Percentiles rank a stretch among this genome's conserved stretches.
These are phyloP conservation scores for Sitobion miscanthi DNA, from an alignment of 1,140 invertebrate genomes.

Conservation along the genomic window DNA sequence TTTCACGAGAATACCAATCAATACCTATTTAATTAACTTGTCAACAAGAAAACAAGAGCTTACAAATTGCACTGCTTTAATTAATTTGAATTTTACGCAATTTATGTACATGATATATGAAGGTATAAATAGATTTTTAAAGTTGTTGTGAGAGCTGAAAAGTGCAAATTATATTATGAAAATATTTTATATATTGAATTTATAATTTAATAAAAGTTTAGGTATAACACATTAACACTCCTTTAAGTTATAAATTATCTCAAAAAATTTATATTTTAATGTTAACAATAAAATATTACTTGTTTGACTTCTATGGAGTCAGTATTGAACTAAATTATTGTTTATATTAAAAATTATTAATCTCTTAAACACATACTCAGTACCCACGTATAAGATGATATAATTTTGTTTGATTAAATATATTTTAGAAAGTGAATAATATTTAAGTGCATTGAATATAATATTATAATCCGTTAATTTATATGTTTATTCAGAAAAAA, in stretches of 20 bases:
- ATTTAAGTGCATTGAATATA: background rate
- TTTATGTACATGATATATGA: background rate
- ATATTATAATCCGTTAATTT: background rate
- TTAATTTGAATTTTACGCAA: background rate
- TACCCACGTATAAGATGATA: background rate
- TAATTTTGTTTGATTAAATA: slow-evolving; percentile 13
- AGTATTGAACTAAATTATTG: background rate
- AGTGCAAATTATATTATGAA: too few relatives aligned
- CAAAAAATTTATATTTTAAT: background rate
- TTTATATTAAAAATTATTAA: background rate
- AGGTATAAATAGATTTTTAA: background rate
- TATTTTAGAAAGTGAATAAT: background rate
- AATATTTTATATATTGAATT: too few relatives aligned
- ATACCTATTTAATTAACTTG: background rate
- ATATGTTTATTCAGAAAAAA: background rate
- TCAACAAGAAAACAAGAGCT: background rate
- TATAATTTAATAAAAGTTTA: too few relatives aligned
- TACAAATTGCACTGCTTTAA: background rate
- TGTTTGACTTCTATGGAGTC: too few relatives aligned
- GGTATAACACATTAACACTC: background rate
- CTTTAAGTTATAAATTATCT: background rate
- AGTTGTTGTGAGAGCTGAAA: background rate
- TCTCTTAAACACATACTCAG: background rate
- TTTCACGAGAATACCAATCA: background rate
- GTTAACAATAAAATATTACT: background rate